Evolutionary conservation across 2,888 invertebrate genomes (phyloP).

Genomic region (Dastarcus helophoroides): DNA sequence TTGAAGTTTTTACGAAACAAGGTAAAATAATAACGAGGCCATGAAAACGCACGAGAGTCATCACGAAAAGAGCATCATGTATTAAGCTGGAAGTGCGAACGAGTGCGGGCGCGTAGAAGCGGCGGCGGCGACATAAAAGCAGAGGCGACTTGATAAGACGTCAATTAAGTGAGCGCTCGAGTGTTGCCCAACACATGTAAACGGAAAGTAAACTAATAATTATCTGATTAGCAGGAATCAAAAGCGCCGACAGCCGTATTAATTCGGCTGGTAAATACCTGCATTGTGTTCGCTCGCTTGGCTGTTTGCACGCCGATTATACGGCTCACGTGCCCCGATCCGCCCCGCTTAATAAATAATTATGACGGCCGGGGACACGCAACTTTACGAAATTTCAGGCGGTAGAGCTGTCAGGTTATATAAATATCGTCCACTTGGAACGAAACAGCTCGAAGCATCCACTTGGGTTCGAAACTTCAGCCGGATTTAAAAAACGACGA

Average conservation of each 20-base stretch:
- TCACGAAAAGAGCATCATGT: no score
- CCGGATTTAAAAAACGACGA: no score
- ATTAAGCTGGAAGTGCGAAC: slow-evolving; percentile 15
- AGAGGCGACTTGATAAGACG: slow-evolving; percentile 28
- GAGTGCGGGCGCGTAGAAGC: no score
- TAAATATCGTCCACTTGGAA: no score
- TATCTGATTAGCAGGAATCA: slow-evolving; percentile 30
- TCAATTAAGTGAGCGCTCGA: slow-evolving; percentile 24
- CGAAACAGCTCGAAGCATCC: no score
- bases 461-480: no score
- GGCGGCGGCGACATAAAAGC: slow-evolving; percentile 22
- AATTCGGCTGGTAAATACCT: slow-evolving; percentile 28
- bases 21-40: no score
- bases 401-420: no score
- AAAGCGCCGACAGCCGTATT: slow-evolving; percentile 29
- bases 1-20: no score
- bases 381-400: no score
- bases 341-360: slow-evolving; percentile 17
- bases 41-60: no score
- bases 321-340: slow-evolving; percentile 19
- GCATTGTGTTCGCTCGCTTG: slow-evolving; percentile 20
- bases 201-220: slow-evolving; percentile 31
- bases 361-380: slow-evolving; percentile 17
- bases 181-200: slow-evolving; percentile 30
- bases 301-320: slow-evolving; percentile 12